Base-by-base conservation (phyloP, 2,113 vertebrate species). In the Amblyopsis rosae region DNA sequence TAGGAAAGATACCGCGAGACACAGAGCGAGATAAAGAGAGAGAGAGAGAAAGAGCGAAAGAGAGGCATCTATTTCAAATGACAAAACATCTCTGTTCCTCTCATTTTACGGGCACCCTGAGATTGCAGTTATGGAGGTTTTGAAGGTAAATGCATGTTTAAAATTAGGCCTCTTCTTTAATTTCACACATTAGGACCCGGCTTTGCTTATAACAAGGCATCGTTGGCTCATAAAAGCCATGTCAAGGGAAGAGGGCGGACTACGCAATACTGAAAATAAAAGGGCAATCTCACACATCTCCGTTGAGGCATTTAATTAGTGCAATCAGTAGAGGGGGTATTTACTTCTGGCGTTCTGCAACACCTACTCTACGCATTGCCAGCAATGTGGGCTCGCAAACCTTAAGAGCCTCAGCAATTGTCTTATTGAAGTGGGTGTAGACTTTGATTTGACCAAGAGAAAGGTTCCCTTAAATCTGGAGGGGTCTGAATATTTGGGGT, bases 241-340 rank as follows among this genome's bases (percentile, higher is more conserved):
- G 75, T 73, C 77, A 80, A 81, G 75, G 9, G 67, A 72, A 75
- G 65, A 50, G 80, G 63, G 73, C 17, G 15, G 72, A 72, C 62
- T 77, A 62, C 55, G 75, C 12, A 47, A 64, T 12, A 67, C 57
- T 65, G 41, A 15, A 63, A 73, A 46, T 66, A 63, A 87, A 69
- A 80, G 72, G 73, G 67, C 62, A 67, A 69, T 60, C 75, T 71
- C 73, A 84, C 26, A 26, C 26, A 26, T 26, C 26, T 26, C 26
- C 2, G 26, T 26, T 26, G 72, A 72, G 82, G 59, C 62, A 87
- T 90, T 85, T 90, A 89, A 91, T 92, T 88, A 89, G 76, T 35
- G 65, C 79, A 83, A 84, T 87, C 85, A 79, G 35, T 64, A 63
- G 73, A 86, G 80, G 80, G 66, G 69, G 73, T 86, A 88, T 85